Percentiles rank a stretch among this genome's conserved stretches.
These are phyloP conservation scores for Bombus cullumanus DNA, from an alignment of 1,140 invertebrate species.

Conservation along the genomic window DNA sequence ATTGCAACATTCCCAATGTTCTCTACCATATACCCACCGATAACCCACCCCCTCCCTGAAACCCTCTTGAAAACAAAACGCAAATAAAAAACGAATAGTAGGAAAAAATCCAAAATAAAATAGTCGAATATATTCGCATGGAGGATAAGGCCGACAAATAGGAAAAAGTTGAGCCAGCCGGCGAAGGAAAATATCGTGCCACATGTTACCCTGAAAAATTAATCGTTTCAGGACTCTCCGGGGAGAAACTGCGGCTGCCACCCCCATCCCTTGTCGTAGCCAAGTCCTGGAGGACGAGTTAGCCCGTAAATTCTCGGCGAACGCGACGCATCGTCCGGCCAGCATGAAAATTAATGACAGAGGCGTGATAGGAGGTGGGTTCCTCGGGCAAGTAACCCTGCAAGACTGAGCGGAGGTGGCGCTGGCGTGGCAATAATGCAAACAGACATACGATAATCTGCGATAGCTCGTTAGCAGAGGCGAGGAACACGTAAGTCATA, in stretches of 20 bases:
- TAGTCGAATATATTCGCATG: not conserved
- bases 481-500: conserved; percentile 60
- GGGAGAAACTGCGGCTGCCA: conserved; percentile 18
- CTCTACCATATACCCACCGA: not conserved
- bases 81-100: not conserved
- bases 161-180: conserved; percentile 38
- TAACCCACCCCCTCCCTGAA: not conserved
- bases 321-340: conserved; percentile 70
- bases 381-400: conserved; percentile 31
- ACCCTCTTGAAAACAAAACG: not conserved
- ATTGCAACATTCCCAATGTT: not conserved
- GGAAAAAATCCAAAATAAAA: not conserved
- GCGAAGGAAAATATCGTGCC: conserved; percentile 59
- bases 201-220: conserved; percentile 74
- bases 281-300: conserved; percentile 53
- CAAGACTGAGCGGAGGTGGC: conserved; percentile 28
- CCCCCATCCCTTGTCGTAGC: not conserved
- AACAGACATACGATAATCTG: conserved; percentile 77
- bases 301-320: conserved; percentile 74
- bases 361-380: conserved; percentile 65
- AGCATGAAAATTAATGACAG: conserved; percentile 78
- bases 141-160: not conserved
- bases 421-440: conserved; percentile 71
- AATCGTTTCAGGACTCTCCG: conserved; percentile 61
- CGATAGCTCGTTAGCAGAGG: conserved; percentile 58